A percentile compares a stretch with the other conserved stretches of the same genome.
Conservation (phyloP, 2,888 invertebrate genomes). For the Dione vanillae region DNA sequence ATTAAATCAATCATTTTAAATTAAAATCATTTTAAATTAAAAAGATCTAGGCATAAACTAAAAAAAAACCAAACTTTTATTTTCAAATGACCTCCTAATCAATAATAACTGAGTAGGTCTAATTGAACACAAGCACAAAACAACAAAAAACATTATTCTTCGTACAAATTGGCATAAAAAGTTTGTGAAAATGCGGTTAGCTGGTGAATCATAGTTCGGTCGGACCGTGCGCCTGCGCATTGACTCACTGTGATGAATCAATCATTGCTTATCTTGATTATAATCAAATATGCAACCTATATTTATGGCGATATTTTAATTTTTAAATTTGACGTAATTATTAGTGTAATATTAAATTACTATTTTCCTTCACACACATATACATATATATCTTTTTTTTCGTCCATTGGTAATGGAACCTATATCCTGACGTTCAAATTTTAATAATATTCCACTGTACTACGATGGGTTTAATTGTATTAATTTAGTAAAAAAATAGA, state of each 20-base stretch:
- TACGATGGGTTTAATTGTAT: too few relatives aligned
- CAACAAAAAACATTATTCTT: slow-evolving; percentile 16
- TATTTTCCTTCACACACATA: too few relatives aligned
- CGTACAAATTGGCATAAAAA: slow-evolving; percentile 30
- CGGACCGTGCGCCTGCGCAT: slow-evolving; percentile 39
- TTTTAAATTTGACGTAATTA: too few relatives aligned
- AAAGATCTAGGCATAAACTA: not conserved
- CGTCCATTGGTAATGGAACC: too few relatives aligned
- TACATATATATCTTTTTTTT: too few relatives aligned
- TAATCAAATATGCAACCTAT: slow-evolving; percentile 1
- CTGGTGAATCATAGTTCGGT: slow-evolving; percentile 38
- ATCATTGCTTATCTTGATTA: slow-evolving; percentile 21
- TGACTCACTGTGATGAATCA: slow-evolving; percentile 44
- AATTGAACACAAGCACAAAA: not conserved
- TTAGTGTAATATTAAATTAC: too few relatives aligned
- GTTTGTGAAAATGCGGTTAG: slow-evolving; percentile 29
- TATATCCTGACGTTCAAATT: too few relatives aligned
- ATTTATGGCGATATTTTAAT: not conserved
- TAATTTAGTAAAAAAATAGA: too few relatives aligned
- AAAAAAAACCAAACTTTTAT: not conserved
- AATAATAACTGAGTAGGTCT: not conserved
- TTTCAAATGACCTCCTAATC: slow-evolving; percentile 3
- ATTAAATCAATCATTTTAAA: not conserved
- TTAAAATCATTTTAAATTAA: not conserved
- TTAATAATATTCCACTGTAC: too few relatives aligned